phyloP scores from a whole-genome alignment of 2,113 vertebrate species.

The Jaculus jaculus region DNA sequence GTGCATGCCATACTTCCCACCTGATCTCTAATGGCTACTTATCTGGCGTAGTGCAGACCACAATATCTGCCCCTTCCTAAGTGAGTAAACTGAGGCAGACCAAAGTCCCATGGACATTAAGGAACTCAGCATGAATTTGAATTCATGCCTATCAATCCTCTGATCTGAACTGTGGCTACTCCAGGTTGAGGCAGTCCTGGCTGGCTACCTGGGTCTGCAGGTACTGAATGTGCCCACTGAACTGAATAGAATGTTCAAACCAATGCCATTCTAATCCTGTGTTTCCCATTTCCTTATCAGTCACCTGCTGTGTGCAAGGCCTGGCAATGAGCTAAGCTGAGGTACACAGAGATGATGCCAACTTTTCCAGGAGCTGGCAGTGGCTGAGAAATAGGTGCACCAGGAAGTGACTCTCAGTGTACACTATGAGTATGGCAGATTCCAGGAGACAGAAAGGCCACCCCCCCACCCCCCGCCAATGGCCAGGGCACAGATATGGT shows the following conservation, averaged over 20 bases:
- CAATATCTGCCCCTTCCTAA: too few species aligned
- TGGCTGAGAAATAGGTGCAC: not conserved
- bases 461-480: too few species aligned
- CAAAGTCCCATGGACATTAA: not conserved
- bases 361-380: accelerated
- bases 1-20: accelerated
- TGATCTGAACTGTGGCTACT: not conserved
- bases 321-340: not conserved
- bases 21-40: not conserved
- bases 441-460: not conserved
- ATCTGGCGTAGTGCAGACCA: too few species aligned
- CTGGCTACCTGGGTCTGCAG: not conserved
- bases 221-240: not conserved
- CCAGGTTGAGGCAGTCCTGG: not conserved
- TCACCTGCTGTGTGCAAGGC: not conserved
- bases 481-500: too few species aligned
- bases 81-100: too few species aligned
- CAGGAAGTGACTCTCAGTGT: too few species aligned
- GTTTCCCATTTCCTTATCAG: not conserved
- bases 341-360: accelerated
- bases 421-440: too few species aligned
- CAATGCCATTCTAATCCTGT: not conserved
- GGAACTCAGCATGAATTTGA: not conserved
- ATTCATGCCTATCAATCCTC: not conserved
- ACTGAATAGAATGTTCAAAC: not conserved